phyloP scores from a whole-genome alignment of 1,140 invertebrate genomes.

The Amphibalanus amphitrite region DNA sequence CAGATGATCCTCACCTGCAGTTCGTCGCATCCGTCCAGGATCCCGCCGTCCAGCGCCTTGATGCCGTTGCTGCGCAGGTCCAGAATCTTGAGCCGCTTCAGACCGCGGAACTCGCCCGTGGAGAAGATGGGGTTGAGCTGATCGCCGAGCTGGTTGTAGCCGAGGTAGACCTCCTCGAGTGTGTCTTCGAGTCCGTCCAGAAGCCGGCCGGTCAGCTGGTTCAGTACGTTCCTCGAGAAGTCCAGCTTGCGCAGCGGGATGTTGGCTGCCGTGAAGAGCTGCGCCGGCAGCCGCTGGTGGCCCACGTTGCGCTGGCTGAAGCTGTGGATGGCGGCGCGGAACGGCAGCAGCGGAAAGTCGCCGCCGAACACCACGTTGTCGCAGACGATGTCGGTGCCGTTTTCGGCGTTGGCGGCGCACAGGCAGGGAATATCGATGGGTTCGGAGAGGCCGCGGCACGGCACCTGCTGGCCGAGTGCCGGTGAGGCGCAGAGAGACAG shows the following conservation, averaged over 20 bases:
- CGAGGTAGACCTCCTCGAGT: slow-evolving; percentile 49
- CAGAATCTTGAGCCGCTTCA: slow-evolving; percentile 33
- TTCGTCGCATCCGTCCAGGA: slow-evolving; percentile 59
- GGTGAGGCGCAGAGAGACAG: no score
- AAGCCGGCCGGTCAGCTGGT: slow-evolving; percentile 56
- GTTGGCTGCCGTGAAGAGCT: slow-evolving; percentile 41
- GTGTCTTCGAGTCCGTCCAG: slow-evolving; percentile 43
- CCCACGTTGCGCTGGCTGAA: slow-evolving; percentile 59
- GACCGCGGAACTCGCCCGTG: slow-evolving; percentile 39
- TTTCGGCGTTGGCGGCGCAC: slow-evolving; percentile 21
- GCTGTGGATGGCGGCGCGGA: slow-evolving; percentile 43
- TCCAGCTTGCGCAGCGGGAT: slow-evolving; percentile 53
- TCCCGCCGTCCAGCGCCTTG: slow-evolving; percentile 59
- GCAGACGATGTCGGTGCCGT: slow-evolving; percentile 46
- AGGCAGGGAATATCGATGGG: slow-evolving; percentile 19
- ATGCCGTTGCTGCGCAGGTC: slow-evolving; percentile 62
- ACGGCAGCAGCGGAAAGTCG: slow-evolving; percentile 51
- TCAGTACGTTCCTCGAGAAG: slow-evolving; percentile 58
- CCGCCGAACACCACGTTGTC: slow-evolving; percentile 59
- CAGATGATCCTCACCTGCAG: slow-evolving; percentile 46
- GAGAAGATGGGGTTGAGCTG: slow-evolving; percentile 77
- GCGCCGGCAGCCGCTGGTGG: slow-evolving; percentile 55
- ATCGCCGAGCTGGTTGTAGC: slow-evolving; percentile 67
- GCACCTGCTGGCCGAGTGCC: neutral
- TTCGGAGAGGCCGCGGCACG: slow-evolving; percentile 18